Evolutionary conservation across 2,113 vertebrate genomes (phyloP), one percentile per base, ranked within the genome.

Genomic region (Rana temporaria): DNA sequence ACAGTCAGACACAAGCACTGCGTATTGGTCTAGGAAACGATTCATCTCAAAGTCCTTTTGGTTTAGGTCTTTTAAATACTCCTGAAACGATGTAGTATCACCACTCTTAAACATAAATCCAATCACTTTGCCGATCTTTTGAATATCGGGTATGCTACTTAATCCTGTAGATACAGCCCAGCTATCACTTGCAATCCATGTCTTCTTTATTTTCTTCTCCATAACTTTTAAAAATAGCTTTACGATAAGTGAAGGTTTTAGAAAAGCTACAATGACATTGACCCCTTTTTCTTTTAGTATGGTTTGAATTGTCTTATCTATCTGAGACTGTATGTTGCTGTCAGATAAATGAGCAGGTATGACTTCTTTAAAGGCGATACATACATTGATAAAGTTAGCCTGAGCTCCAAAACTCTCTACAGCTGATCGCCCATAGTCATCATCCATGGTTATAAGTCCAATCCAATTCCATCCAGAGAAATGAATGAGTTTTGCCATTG

Each of bases 181-280:
- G 26, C 90, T 94, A 84, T 97, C 95, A 59, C 95, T 96, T n/a
- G 95, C 97, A 87, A 98, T 89, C 96, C 96, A 98, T 11, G 94
- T 86, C 87, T 94, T 95, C 38, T 85, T 91, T 81, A 95, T 89
- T 0, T 92, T 86, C 48, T 64, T 86, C 67, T 90, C 81, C 24
- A 88, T 85, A 38, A 95, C 90, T 84, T 92, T 90, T 53, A 85
- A 64, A 87, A 94, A 96, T 3, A 98, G 76, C 64, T 78, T 56
- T 32, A 85, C 87, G 86, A 97, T 93, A 2, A 95, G 93, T 69
- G 86, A 85, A 18, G 94, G 86, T 42, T 92, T 95, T 82, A 93
- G 88, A 83, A 97, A 98, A 2, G 95, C 93, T 60, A 98, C 93
- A 12, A 95, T 95, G 82, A 96, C 94, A 52, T 95, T 95, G 22